These are phyloP conservation scores for Apis dorsata DNA, from an alignment of 1,140 invertebrate species.

Conservation along the genomic window DNA sequence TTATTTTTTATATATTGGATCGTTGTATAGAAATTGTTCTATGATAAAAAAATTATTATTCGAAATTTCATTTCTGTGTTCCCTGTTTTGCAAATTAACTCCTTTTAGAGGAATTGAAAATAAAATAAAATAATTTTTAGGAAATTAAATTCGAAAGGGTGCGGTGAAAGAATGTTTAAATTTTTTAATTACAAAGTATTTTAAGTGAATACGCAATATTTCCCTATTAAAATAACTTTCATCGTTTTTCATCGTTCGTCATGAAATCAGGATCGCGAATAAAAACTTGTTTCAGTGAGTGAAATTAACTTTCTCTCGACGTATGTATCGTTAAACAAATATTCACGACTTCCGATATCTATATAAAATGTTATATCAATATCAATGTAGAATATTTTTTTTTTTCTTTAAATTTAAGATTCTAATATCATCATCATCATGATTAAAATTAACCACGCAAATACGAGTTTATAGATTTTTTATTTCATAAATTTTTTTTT, in stretches of 20 bases:
- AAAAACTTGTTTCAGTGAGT: background rate
- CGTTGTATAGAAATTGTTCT: too few relatives aligned
- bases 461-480: background rate
- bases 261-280: background rate
- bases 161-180: too few relatives aligned
- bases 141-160: background rate
- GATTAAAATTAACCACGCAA: background rate
- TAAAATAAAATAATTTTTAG: conserved; percentile 7
- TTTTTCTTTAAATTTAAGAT: background rate
- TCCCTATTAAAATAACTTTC: conserved; percentile 1
- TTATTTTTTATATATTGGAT: too few relatives aligned
- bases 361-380: background rate
- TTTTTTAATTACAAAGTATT: background rate
- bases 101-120: too few relatives aligned
- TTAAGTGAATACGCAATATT: background rate
- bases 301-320: background rate
- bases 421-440: background rate
- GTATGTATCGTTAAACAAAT: background rate
- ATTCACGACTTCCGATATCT: background rate
- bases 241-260: background rate
- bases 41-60: background rate
- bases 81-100: background rate
- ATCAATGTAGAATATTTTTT: background rate
- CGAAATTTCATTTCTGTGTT: background rate
- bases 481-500: background rate